Evolutionary conservation across 2,113 vertebrate genomes (phyloP).

Genomic region (Xiphophorus maculatus): DNA sequence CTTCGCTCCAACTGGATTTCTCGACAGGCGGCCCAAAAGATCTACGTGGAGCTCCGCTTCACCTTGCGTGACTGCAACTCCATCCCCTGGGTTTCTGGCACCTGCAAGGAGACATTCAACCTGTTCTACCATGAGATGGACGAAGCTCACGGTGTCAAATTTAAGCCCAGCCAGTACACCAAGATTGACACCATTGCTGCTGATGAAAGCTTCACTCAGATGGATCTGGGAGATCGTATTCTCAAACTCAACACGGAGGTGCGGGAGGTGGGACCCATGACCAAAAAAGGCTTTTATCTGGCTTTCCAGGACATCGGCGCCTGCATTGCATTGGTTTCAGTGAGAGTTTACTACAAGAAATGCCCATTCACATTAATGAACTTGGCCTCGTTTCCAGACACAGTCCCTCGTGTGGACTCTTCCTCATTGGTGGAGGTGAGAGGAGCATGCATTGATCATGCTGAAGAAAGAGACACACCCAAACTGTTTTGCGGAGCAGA

Average conservation of each 20-base stretch:
- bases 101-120: conserved; percentile 97
- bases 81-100: conserved; percentile 94
- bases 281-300: conserved; percentile 91
- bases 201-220: conserved; percentile 97
- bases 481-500: conserved; percentile 95
- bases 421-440: conserved; percentile 95
- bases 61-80: conserved; percentile 96
- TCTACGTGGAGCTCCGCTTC: conserved; percentile 96
- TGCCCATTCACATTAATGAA: conserved; percentile 93
- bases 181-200: conserved; percentile 97
- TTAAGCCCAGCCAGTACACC: conserved; percentile 87
- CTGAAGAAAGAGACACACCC: conserved; percentile 93
- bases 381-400: conserved; percentile 93
- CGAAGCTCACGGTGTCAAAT: conserved; percentile 88
- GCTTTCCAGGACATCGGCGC: conserved; percentile 97
- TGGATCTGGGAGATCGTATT: conserved; percentile 96
- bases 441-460: conserved; percentile 92
- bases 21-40: conserved; percentile 92
- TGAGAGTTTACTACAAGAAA: conserved; percentile 95
- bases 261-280: conserved; percentile 92
- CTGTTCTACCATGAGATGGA: conserved; percentile 93
- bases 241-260: conserved; percentile 96
- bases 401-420: conserved; percentile 93
- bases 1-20: conserved; percentile 95
- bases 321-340: conserved; percentile 93